Evolutionary conservation across 2,797 vertebrate genomes (phyloP).

Genomic region (Chromobotia macracanthus): DNA sequence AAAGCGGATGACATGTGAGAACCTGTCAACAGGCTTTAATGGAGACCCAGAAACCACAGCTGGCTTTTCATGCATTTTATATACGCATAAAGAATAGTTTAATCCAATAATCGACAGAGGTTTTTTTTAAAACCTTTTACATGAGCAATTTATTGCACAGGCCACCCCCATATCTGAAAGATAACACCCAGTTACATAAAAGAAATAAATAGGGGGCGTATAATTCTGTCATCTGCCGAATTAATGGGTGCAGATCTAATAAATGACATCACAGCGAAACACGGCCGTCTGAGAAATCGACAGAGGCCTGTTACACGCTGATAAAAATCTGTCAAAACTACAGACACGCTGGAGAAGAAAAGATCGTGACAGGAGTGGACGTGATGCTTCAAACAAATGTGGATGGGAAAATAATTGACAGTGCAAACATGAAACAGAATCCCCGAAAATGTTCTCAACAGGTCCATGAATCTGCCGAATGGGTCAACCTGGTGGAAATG

Average conservation of each 20-base stretch:
- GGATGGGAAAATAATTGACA: neutral
- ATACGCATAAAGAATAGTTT: neutral
- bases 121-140: neutral
- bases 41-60: conserved; percentile 7
- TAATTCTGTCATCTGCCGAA: conserved; percentile 11
- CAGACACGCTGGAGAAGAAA: neutral
- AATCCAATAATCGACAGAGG: too few species aligned
- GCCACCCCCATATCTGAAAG: neutral
- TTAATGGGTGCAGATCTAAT: conserved; percentile 6
- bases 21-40: neutral
- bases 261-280: neutral
- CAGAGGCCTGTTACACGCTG: neutral
- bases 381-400: neutral
- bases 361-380: neutral
- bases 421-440: neutral
- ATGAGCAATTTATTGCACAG: neutral
- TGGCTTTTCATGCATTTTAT: neutral
- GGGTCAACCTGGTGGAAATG: neutral
- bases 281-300: neutral
- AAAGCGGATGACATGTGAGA: conserved; percentile 16
- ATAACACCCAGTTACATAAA: conserved; percentile 15
- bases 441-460: neutral
- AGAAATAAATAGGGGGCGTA: conserved; percentile 19
- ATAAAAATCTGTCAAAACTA: neutral
- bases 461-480: neutral